A percentile compares a stretch with the other conserved stretches of the same genome.
Conservation (phyloP, 2,113 vertebrate genomes). For the Oreochromis tanganicae region DNA sequence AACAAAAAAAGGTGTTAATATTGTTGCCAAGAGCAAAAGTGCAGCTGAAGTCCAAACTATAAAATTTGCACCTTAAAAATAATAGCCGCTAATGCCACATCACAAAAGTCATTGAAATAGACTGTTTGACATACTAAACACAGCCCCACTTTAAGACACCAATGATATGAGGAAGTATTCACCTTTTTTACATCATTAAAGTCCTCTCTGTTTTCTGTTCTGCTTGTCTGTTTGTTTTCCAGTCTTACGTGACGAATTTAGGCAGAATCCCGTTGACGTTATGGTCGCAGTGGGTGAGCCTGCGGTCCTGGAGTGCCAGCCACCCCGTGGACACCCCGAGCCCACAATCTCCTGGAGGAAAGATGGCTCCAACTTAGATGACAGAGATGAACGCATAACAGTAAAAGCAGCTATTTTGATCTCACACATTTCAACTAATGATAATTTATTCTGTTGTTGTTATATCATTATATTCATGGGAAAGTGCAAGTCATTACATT, state of each 20-base stretch:
- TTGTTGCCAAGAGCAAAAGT: background rate
- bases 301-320: slow-evolving; percentile 90
- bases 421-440: background rate
- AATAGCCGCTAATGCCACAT: background rate
- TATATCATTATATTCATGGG: background rate
- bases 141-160: background rate
- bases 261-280: slow-evolving; percentile 90
- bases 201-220: background rate
- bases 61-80: background rate
- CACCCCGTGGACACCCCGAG: slow-evolving; percentile 90
- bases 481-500: background rate
- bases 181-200: background rate
- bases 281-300: slow-evolving; percentile 92
- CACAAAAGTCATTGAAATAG: background rate
- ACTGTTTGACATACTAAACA: background rate
- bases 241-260: slow-evolving; percentile 94
- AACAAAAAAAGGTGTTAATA: background rate
- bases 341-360: slow-evolving; percentile 95
- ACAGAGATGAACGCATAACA: slow-evolving; percentile 87
- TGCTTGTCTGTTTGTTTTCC: slow-evolving; percentile 9
- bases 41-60: background rate
- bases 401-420: slow-evolving; percentile 62
- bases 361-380: slow-evolving; percentile 81
- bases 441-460: background rate
- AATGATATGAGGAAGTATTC: background rate